Evolutionary conservation across 2,888 invertebrate species (phyloP).

Genomic region (Tanaodytes sp.): DNA sequence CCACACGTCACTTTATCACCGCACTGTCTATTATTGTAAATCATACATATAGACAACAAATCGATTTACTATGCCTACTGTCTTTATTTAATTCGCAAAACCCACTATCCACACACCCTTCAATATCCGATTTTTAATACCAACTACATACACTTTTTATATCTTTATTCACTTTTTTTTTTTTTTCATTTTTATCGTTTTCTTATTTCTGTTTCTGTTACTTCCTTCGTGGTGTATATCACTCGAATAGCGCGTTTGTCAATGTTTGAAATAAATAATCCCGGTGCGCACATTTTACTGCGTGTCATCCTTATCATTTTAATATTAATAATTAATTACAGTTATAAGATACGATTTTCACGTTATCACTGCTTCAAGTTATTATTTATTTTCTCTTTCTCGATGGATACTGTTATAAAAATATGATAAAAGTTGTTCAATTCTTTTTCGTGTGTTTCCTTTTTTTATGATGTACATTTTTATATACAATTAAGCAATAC

Average conservation of each 20-base stretch:
- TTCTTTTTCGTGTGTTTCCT: slow-evolving; percentile 6
- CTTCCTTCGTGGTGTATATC: not conserved
- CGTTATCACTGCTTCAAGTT: too few relatives aligned
- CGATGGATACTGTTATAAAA: not conserved
- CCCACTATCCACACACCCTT: too few relatives aligned
- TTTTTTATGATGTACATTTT: slow-evolving; percentile 30
- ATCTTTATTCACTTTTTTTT: slow-evolving; percentile 12
- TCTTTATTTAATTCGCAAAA: too few relatives aligned
- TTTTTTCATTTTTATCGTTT: slow-evolving; percentile 3
- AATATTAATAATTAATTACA: too few relatives aligned
- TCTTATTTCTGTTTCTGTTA: slow-evolving; percentile 9
- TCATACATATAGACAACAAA: too few relatives aligned
- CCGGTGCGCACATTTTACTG: not conserved
- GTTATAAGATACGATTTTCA: not conserved
- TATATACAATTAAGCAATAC: slow-evolving; percentile 16
- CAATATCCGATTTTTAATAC: too few relatives aligned
- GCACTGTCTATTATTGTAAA: too few relatives aligned
- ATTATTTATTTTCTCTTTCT: too few relatives aligned
- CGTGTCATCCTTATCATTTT: too few relatives aligned
- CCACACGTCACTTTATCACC: too few relatives aligned
- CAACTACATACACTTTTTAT: slow-evolving; percentile 57
- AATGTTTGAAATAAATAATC: slow-evolving; percentile 66
- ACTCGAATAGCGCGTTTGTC: not conserved
- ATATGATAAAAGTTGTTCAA: slow-evolving; percentile 11
- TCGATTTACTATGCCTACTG: too few relatives aligned